Evolutionary conservation across 1,140 invertebrate species (phyloP).

Genomic region (Tribolium madens): DNA sequence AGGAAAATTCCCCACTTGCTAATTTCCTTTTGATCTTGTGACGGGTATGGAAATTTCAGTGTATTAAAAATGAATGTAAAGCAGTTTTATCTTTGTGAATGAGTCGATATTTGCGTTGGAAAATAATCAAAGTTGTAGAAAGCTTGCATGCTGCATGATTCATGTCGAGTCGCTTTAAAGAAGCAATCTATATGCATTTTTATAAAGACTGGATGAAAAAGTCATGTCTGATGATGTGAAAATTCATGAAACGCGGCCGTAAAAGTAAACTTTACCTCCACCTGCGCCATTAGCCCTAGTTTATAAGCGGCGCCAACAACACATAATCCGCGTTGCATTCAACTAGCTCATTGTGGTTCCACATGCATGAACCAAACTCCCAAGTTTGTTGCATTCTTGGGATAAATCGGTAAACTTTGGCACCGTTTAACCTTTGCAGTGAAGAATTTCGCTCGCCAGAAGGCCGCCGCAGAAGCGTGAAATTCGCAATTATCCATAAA

Average conservation of each 20-base stretch:
- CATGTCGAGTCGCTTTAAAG: not conserved
- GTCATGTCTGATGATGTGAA: slow-evolving; percentile 2
- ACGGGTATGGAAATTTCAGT: too few relatives aligned
- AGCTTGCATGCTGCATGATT: not conserved
- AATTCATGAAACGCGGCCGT: slow-evolving; percentile 9
- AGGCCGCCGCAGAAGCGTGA: slow-evolving; percentile 8
- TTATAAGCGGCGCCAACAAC: too few relatives aligned
- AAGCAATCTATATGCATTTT: slow-evolving; percentile 29
- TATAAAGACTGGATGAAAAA: slow-evolving; percentile 16
- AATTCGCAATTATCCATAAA: slow-evolving; percentile 31
- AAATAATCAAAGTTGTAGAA: slow-evolving; percentile 6
- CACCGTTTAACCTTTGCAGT: not conserved
- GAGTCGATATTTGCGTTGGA: not conserved
- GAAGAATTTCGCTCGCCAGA: not conserved
- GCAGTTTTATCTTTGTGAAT: not conserved
- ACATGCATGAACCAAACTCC: too few relatives aligned
- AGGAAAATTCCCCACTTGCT: too few relatives aligned
- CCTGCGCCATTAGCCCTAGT: too few relatives aligned
- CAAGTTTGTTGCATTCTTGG: too few relatives aligned
- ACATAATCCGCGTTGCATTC: too few relatives aligned
- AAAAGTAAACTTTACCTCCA: too few relatives aligned
- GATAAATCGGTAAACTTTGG: not conserved
- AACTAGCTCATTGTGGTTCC: too few relatives aligned
- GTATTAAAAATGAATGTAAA: too few relatives aligned
- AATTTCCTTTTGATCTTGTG: too few relatives aligned